These are phyloP conservation scores for Ctena decussata DNA, from an alignment of 2,888 invertebrate species.

Conservation along the genomic window DNA sequence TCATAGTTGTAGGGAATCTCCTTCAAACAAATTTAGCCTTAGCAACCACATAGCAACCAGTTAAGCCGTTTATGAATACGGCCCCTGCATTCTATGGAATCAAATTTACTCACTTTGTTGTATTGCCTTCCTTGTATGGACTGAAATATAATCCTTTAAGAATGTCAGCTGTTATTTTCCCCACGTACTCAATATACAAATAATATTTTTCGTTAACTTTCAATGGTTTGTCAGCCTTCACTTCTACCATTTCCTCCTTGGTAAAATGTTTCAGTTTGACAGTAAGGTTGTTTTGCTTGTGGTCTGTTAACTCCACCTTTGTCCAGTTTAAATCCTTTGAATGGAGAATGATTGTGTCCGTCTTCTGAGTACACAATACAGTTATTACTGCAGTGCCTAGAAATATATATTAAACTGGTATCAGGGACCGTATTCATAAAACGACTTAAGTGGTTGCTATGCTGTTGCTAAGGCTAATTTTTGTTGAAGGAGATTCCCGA, in stretches of 20 bases:
- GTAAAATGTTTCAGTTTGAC: background rate
- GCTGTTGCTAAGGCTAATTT: too few relatives aligned
- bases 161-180: constrained; percentile 22
- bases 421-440: too few relatives aligned
- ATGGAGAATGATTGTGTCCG: constrained; percentile 35
- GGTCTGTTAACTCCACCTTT: background rate
- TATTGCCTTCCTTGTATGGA: constrained; percentile 46
- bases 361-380: constrained; percentile 31
- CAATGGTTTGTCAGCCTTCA: background rate
- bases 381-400: constrained; percentile 38
- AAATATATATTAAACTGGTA: too few relatives aligned
- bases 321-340: background rate
- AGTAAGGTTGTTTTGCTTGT: background rate
- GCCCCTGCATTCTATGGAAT: too few relatives aligned
- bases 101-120: constrained; percentile 45
- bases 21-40: too few relatives aligned
- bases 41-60: too few relatives aligned
- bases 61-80: too few relatives aligned
- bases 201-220: constrained; percentile 32
- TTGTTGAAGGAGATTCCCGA: too few relatives aligned
- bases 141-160: constrained; percentile 51
- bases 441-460: too few relatives aligned
- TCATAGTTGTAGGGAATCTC: too few relatives aligned
- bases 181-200: constrained; percentile 17
- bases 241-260: constrained; percentile 27